These are phyloP conservation scores for Hemithea aestivaria DNA, from an alignment of 2,888 invertebrate species.

Conservation along the genomic window DNA sequence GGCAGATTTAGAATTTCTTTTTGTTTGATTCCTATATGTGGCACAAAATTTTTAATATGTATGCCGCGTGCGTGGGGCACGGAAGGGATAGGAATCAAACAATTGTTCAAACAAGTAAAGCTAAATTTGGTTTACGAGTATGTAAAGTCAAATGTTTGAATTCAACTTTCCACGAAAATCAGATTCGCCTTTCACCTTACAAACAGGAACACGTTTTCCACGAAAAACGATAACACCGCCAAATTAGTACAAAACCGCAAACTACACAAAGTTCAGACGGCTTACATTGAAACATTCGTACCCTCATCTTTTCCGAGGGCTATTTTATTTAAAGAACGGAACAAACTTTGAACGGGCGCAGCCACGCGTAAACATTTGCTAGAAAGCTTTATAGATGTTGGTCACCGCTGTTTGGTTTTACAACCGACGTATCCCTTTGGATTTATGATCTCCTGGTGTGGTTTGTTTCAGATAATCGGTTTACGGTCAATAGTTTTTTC, in stretches of 20 bases:
- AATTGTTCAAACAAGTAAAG: no score
- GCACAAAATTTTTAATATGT: no score
- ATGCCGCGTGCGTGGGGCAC: no score
- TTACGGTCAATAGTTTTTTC: conserved; percentile 14
- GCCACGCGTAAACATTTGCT: conserved; percentile 69
- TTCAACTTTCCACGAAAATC: no score
- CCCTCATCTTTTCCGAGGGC: conserved; percentile 48
- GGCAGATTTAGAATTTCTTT: no score
- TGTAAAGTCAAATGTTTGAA: no score
- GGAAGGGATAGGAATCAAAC: no score
- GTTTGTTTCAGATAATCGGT: conserved; percentile 30
- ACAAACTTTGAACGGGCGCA: conserved; percentile 50
- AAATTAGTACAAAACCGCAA: conserved; percentile 17
- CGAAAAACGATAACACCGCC: conserved; percentile 19
- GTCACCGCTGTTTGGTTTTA: conserved; percentile 61
- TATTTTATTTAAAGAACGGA: conserved; percentile 65
- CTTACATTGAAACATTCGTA: conserved; percentile 33
- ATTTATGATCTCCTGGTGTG: conserved; percentile 33
- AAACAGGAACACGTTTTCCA: neutral
- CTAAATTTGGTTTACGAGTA: no score
- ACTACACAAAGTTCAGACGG: conserved; percentile 25
- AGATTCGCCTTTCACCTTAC: no score
- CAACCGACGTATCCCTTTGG: conserved; percentile 34
- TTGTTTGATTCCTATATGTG: no score
- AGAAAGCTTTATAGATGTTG: conserved; percentile 71